Evolutionary conservation across 2,888 invertebrate genomes (phyloP).

Genomic region (Choristoneura rosaceana): DNA sequence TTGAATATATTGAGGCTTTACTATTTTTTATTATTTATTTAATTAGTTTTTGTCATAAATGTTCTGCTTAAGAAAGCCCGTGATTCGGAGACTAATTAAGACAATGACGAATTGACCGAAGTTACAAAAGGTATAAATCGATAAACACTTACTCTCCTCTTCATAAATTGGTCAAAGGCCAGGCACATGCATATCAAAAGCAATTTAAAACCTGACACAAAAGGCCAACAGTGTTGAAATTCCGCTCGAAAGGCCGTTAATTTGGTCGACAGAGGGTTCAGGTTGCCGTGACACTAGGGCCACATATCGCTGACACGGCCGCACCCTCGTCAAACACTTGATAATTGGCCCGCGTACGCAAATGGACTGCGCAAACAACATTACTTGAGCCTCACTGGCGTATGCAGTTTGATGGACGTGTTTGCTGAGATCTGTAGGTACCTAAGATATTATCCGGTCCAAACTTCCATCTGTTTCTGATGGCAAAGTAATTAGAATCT

Average conservation of each 20-base stretch:
- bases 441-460: neutral
- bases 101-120: neutral
- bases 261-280: conserved; percentile 3
- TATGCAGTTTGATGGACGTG: conserved; percentile 8
- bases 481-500: too few species aligned
- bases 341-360: conserved; percentile 38
- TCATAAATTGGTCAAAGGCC: neutral
- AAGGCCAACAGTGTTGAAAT: neutral
- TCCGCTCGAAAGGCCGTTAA: neutral
- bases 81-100: neutral
- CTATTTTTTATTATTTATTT: too few species aligned
- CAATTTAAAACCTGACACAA: conserved; percentile 16
- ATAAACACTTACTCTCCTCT: neutral
- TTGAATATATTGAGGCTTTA: too few species aligned
- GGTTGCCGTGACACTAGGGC: neutral
- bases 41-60: too few species aligned
- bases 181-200: conserved; percentile 13
- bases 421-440: neutral
- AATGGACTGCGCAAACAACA: conserved; percentile 40
- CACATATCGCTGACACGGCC: neutral
- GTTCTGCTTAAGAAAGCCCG: too few species aligned
- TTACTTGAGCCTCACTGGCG: conserved; percentile 9
- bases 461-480: too few species aligned
- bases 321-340: conserved; percentile 46
- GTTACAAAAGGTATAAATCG: neutral